Percentiles rank a stretch among this genome's conserved stretches.
Conservation (phyloP, 2,888 invertebrate species). For the Dynastes maya region DNA sequence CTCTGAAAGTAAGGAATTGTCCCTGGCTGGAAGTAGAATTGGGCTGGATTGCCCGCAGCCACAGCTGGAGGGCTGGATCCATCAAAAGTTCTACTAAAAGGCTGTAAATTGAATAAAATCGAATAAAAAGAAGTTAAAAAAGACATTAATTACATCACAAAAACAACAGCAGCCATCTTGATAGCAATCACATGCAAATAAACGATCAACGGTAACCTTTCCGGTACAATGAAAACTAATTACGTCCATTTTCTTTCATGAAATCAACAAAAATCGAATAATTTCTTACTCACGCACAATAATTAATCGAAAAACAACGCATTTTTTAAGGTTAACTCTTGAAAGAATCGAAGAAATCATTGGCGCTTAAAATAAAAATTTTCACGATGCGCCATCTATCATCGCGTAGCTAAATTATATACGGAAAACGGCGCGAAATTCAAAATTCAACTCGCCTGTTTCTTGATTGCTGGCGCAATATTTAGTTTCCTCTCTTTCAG, state of each 20-base stretch:
- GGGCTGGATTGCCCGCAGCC: slow-evolving; percentile 67
- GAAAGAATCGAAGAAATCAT: neutral
- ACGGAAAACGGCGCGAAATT: neutral
- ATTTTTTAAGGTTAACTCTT: neutral
- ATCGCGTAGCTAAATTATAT: neutral
- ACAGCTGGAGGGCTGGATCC: slow-evolving; percentile 73
- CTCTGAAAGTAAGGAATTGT: slow-evolving; percentile 68
- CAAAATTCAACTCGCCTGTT: slow-evolving; percentile 72
- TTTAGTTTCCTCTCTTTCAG: slow-evolving; percentile 87
- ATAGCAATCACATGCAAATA: neutral
- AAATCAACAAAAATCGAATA: too few relatives aligned
- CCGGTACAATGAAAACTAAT: slow-evolving; percentile 26
- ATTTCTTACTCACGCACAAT: too few relatives aligned
- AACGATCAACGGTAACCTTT: slow-evolving; percentile 27
- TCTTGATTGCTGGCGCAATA: slow-evolving; percentile 90
- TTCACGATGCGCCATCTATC: neutral
- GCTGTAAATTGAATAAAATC: slow-evolving; percentile 58
- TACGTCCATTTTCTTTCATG: slow-evolving; percentile 7
- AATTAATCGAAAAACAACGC: too few relatives aligned
- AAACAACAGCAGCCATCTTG: neutral
- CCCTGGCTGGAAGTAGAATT: slow-evolving; percentile 69
- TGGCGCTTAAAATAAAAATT: neutral
- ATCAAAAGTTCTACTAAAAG: slow-evolving; percentile 73
- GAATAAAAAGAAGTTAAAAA: neutral
- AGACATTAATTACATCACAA: slow-evolving; percentile 12